Conservation (phyloP, 1,140 invertebrate genomes). For the Epicauta chinensis region DNA sequence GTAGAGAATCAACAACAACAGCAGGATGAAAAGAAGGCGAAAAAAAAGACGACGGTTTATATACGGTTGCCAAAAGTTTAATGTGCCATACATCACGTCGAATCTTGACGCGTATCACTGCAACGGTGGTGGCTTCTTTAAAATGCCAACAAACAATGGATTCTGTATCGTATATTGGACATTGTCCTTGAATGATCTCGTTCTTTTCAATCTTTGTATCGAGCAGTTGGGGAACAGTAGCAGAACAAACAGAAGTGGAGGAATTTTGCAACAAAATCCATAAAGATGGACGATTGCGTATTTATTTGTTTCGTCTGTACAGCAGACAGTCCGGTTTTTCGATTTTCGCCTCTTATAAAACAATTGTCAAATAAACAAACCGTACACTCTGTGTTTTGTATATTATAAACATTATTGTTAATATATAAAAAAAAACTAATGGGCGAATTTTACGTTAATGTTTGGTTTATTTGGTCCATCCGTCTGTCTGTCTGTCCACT, state of each 20-base stretch:
- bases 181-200: no score
- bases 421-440: neutral
- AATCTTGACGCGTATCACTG: neutral
- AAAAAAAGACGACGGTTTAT: neutral
- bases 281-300: slow-evolving; percentile 30
- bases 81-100: slow-evolving; percentile 22
- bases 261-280: slow-evolving; percentile 35
- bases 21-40: no score
- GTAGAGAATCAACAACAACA: no score
- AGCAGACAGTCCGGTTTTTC: slow-evolving; percentile 28
- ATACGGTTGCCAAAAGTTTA: slow-evolving; percentile 1
- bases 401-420: no score
- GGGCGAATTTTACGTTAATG: neutral
- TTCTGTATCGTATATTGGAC: neutral
- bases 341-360: no score
- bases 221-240: slow-evolving; percentile 10
- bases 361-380: no score
- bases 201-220: slow-evolving; percentile 1
- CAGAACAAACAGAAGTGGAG: slow-evolving; percentile 22
- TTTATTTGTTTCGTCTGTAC: slow-evolving; percentile 35
- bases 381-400: no score
- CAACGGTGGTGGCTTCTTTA: no score
- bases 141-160: neutral
- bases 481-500: no score
- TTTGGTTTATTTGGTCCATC: no score